Conservation (phyloP, 64 coral and sea anemone species). For the Dendronephthya gigantea region DNA sequence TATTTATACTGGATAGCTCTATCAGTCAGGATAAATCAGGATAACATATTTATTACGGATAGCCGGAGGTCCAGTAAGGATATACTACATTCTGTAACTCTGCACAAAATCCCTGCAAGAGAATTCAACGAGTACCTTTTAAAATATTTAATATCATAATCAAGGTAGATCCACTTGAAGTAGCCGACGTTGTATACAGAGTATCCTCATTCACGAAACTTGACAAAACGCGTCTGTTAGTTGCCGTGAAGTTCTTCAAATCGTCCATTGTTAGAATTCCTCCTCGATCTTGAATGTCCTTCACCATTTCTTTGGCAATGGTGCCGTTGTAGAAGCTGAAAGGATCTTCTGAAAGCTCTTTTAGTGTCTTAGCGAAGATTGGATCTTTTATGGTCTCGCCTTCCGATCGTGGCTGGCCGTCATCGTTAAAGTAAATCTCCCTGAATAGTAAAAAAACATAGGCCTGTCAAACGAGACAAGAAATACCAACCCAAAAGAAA, state of each 20-base stretch:
- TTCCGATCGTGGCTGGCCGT: not conserved
- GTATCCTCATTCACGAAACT: not conserved
- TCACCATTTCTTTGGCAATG: not conserved
- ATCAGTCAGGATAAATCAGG: too few species aligned
- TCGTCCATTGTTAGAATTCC: not conserved
- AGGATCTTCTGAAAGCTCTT: not conserved
- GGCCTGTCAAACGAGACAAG: not conserved
- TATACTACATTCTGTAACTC: too few species aligned
- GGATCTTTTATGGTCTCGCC: not conserved
- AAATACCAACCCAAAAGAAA: not conserved
- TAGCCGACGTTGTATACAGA: not conserved
- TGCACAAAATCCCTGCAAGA: not conserved
- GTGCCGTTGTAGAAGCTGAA: not conserved
- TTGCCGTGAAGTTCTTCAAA: not conserved
- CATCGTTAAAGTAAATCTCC: not conserved
- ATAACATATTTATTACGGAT: too few species aligned
- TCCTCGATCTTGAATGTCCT: not conserved
- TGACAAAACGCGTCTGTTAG: not conserved
- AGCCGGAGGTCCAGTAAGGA: too few species aligned
- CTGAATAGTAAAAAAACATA: not conserved
- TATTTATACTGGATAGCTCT: too few species aligned
- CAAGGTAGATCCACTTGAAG: not conserved
- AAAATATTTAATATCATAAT: constrained; percentile 15
- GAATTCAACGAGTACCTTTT: constrained; percentile 1
- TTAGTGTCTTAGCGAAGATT: not conserved